These are phyloP conservation scores for Otus sunia DNA, from an alignment of 2,113 vertebrate species.

Conservation along the genomic window DNA sequence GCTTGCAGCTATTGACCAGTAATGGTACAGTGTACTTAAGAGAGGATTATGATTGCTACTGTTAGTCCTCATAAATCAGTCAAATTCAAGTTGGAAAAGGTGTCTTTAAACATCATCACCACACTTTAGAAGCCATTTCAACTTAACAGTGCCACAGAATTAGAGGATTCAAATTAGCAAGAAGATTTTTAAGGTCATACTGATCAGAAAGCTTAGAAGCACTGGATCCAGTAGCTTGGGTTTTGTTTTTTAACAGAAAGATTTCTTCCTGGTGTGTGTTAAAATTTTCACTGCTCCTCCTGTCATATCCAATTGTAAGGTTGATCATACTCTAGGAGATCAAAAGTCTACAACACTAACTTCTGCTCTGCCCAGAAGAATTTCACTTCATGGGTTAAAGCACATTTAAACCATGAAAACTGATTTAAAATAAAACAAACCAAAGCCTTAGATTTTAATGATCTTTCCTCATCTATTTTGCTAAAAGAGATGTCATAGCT, in stretches of 20 bases:
- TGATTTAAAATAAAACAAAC: neutral
- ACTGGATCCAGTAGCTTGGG: neutral
- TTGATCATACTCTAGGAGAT: neutral
- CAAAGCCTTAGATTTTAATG: neutral
- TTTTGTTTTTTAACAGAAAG: neutral
- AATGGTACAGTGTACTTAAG: neutral
- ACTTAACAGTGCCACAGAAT: neutral
- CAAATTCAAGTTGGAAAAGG: neutral
- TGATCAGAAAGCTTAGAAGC: neutral
- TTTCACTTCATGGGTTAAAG: neutral
- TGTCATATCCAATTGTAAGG: neutral
- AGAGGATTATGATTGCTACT: neutral
- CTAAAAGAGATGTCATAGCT: neutral
- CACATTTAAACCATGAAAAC: neutral
- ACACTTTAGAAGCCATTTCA: neutral
- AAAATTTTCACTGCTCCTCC: neutral
- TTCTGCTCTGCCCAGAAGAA: neutral
- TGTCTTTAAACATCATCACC: neutral
- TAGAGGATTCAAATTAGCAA: neutral
- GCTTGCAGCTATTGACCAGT: neutral
- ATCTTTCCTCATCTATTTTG: neutral
- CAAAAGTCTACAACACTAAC: neutral
- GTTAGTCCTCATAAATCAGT: neutral
- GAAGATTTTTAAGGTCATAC: neutral
- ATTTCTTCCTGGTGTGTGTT: neutral